Base-by-base conservation (phyloP, 2,797 vertebrate species). In the Emys orbicularis region DNA sequence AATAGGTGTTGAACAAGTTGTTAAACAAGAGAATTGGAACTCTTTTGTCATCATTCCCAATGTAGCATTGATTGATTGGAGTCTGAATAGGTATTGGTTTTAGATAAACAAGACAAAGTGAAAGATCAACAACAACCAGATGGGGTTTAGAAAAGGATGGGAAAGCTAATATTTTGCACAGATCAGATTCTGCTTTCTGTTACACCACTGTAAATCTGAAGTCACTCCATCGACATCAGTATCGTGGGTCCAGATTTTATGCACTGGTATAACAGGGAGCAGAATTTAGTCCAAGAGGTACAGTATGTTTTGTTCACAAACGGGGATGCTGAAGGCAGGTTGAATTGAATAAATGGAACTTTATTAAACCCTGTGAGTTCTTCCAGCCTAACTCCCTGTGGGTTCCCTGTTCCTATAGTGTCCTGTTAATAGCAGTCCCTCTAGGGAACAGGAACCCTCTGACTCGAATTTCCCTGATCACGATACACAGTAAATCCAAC, bases 101-200 rank as follows among this genome's bases (percentile, higher is more conserved):
- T 98, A 98, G 98, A 99, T 99, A 99, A 99, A 98, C 98, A 99
- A 99, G 98, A 99, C 98, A 99, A 98, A 99, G 98, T 98, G 98
- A 99, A 98, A 98, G 98, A 99, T 99, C 98, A 99, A 98, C 98
- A 97, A 96, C 98, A 98, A 98, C 97, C 97, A 97, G 98, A 94
- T 88, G 95, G 97, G 90, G 91, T 93, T 97, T 97, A 95, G 96
- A 96, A 97, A 94, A 98, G 91, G 84, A 34, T 82, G 91, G 56
- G 74, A 86, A 57, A 95, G 94, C 85, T 10, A 72, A 16, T 81
- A 76, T 85, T 90, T 92, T 90, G 34, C 86, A 88, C 84, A 77
- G 50, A 59, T 93, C 90, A 90, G 83, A 16, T 84, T 95, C 34
- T 88, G 50, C 56, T 94, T 34, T 87, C 65, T 81, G 54, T 76